Conservation (phyloP, 1,140 invertebrate genomes). For the Amyelois transitella region DNA sequence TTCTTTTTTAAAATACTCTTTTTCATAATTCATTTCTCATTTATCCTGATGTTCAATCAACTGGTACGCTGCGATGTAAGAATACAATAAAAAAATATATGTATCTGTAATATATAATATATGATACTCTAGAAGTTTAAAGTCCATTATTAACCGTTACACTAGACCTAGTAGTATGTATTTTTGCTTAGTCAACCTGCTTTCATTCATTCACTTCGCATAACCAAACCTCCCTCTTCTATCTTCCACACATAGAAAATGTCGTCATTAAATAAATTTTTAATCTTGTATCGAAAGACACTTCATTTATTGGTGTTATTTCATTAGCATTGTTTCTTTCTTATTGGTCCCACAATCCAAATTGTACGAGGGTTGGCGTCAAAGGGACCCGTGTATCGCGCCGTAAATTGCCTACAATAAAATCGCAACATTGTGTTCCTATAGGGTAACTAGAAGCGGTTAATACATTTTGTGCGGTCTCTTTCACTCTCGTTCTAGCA, state of each 20-base stretch:
- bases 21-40: no score
- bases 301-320: constrained; percentile 29
- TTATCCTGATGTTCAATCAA: neutral
- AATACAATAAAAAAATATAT: no score
- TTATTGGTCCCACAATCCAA: constrained; percentile 54
- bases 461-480: neutral
- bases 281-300: neutral
- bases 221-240: no score
- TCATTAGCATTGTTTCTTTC: constrained; percentile 61
- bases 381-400: constrained; percentile 58
- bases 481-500: neutral
- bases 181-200: no score
- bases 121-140: no score
- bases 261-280: neutral
- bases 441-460: constrained; percentile 26
- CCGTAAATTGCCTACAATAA: constrained; percentile 66
- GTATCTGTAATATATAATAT: no score
- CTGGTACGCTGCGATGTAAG: no score
- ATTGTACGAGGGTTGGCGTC: constrained; percentile 61
- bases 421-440: constrained; percentile 43
- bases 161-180: no score
- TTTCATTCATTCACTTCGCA: no score
- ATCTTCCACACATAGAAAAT: no score
- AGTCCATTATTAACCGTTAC: no score
- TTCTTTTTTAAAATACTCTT: no score